These are phyloP conservation scores for Spongilla lacustris DNA, from an alignment of 37 sponge, comb jelly and placozoan genomes.

Conservation along the genomic window DNA sequence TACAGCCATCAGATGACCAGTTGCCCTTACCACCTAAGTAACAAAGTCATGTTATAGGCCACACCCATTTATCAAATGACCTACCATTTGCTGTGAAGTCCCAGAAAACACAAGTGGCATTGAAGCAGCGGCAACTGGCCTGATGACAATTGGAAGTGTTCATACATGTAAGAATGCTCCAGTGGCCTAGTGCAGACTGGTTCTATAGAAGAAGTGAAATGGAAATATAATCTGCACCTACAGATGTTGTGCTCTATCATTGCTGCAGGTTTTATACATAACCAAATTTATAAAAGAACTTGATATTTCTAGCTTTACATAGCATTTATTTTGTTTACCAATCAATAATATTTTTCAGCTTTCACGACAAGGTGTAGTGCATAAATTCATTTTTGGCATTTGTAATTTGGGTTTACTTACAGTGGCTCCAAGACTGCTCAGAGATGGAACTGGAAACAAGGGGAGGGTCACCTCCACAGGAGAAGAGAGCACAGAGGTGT, in stretches of 20 bases:
- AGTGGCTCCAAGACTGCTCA: neutral
- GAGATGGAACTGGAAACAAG: neutral
- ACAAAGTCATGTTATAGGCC: neutral
- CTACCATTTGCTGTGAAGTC: conserved; percentile 39
- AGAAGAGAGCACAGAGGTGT: neutral
- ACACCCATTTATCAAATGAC: neutral
- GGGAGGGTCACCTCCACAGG: conserved; percentile 24
- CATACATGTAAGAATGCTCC: neutral
- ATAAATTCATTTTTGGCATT: neutral
- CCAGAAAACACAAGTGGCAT: conserved; percentile 62
- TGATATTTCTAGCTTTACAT: too few species aligned
- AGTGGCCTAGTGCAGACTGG: neutral
- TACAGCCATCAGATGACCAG: conserved; percentile 24
- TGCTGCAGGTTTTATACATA: too few species aligned
- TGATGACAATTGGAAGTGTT: neutral
- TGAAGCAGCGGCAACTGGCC: conserved; percentile 3
- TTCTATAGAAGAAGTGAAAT: neutral
- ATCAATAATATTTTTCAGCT: too few species aligned
- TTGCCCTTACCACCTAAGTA: conserved; percentile 15
- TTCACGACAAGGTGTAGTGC: too few species aligned
- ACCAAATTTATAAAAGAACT: too few species aligned
- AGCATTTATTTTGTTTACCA: too few species aligned
- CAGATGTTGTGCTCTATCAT: too few species aligned
- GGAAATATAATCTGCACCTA: neutral
- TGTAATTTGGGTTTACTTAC: too few species aligned